Percentiles rank a stretch among this genome's conserved stretches.
Conservation (phyloP, 2,797 vertebrate genomes). For the Adrianichthys oophorus region DNA sequence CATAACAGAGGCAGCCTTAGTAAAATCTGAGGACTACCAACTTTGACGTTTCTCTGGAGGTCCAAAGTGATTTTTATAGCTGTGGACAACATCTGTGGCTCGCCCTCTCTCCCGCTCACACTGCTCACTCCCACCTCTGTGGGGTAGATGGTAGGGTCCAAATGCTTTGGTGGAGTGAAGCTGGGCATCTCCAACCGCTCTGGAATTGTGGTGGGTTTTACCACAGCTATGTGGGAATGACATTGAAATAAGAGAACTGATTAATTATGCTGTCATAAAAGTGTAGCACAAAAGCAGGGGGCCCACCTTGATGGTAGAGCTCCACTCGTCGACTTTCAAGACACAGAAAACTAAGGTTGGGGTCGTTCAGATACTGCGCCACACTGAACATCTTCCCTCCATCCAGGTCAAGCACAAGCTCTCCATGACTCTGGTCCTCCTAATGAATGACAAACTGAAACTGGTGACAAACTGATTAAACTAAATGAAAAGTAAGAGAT, state of each 20-base stretch:
- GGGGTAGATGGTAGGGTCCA: slow-evolving; percentile 87
- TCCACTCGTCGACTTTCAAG: slow-evolving; percentile 84
- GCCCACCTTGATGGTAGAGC: slow-evolving; percentile 86
- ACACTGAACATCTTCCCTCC: slow-evolving; percentile 89
- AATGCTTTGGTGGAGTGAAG: slow-evolving; percentile 78
- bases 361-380: slow-evolving; percentile 85
- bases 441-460: slow-evolving; percentile 48
- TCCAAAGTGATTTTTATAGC: slow-evolving; percentile 90
- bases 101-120: slow-evolving; percentile 73
- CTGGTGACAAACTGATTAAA: background rate
- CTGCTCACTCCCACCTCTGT: slow-evolving; percentile 86
- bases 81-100: slow-evolving; percentile 85
- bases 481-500: background rate
- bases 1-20: background rate
- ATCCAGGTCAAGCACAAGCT: slow-evolving; percentile 87
- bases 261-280: background rate
- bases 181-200: slow-evolving; percentile 81
- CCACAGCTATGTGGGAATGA: slow-evolving; percentile 66
- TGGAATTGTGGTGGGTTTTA: slow-evolving; percentile 80
- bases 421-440: slow-evolving; percentile 83
- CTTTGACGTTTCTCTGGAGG: slow-evolving; percentile 86
- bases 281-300: background rate
- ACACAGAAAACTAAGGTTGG: slow-evolving; percentile 87
- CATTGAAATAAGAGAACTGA: background rate
- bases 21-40: slow-evolving; percentile 32